These are phyloP conservation scores for Pollenia amentaria DNA, from an alignment of 2,888 invertebrate genomes.

Conservation along the genomic window DNA sequence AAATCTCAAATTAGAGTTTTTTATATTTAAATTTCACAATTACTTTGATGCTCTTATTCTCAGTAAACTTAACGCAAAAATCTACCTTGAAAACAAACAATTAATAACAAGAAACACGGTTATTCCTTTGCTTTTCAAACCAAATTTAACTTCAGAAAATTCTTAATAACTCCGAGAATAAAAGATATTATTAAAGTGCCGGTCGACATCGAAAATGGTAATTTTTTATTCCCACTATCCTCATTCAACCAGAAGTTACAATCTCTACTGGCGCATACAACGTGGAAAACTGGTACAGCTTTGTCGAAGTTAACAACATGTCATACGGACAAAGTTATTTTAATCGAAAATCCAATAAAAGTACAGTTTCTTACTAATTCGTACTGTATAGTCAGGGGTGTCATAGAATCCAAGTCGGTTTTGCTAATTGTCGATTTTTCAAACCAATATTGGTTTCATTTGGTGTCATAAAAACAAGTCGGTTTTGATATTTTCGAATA, in stretches of 20 bases:
- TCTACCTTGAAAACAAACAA: neutral
- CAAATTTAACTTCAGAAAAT: conserved; percentile 54
- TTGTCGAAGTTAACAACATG: conserved; percentile 53
- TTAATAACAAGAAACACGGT: neutral
- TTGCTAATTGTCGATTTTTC: too few species aligned
- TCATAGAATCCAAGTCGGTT: too few species aligned
- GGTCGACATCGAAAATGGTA: neutral
- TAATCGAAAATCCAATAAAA: conserved; percentile 62
- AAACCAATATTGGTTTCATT: too few species aligned
- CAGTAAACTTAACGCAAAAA: neutral
- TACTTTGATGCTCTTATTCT: neutral
- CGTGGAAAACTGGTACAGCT: conserved; percentile 60
- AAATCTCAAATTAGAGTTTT: conserved; percentile 1
- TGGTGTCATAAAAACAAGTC: too few species aligned
- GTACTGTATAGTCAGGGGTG: neutral
- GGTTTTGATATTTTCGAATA: too few species aligned
- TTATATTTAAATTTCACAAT: conserved; percentile 12
- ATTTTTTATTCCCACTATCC: neutral
- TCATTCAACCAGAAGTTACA: conserved; percentile 8
- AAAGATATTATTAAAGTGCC: conserved; percentile 24
- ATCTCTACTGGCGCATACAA: conserved; percentile 55
- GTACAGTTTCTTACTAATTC: conserved; percentile 7
- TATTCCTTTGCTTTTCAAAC: conserved; percentile 36
- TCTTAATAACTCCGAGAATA: conserved; percentile 36
- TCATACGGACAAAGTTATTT: conserved; percentile 40